Evolutionary conservation across 64 coral and sea anemone genomes (phyloP), one percentile per base, ranked within the genome.

Genomic region (Stichodactyla helianthus): DNA sequence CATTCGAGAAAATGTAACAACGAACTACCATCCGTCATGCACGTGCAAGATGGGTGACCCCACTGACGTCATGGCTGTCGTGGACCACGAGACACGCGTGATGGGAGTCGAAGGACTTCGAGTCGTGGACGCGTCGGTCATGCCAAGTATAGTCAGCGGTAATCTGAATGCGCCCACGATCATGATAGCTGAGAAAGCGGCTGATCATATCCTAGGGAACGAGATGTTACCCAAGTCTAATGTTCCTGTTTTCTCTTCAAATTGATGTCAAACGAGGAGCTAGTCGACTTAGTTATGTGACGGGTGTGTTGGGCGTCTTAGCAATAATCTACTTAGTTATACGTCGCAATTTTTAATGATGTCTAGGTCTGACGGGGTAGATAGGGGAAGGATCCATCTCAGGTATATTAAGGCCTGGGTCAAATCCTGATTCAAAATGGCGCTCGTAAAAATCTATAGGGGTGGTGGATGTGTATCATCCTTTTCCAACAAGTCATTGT

Each of bases 151-250:
- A 26, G 59, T 89, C 20, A 93, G 92, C 83, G 92, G 92, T 86
- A 93, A 93, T 81, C 92, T 93, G 5, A 93, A 93, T 71, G 92
- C 87, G 76, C 76, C 92, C 51, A 89, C 92, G 55, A 86, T 93
- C 59, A 93, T 93, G 92, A 89, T 93, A 10, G 92, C 92, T 10
- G 92, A 93, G 59, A 93, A 93, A 23, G 65, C 77, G 27, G 82
- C 84, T 50, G 88, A 89, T 15, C 57, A 22, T 35, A 93, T 89
- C 26, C 67, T 92, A 23, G 79, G 86, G 4, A 92, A 92, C 52
- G 12, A 67, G 35, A 23, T 77, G 22, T 51, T 92, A 14, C 91
- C 91, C 14, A 87, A 88, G 67, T 82, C 59, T 25, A 82, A 88
- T 50, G 86, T 20, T 17, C 79, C 62, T 2, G 91, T 92, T 6